phyloP scores from a whole-genome alignment of 2,113 vertebrate genomes.

The Apeltes quadracus region DNA sequence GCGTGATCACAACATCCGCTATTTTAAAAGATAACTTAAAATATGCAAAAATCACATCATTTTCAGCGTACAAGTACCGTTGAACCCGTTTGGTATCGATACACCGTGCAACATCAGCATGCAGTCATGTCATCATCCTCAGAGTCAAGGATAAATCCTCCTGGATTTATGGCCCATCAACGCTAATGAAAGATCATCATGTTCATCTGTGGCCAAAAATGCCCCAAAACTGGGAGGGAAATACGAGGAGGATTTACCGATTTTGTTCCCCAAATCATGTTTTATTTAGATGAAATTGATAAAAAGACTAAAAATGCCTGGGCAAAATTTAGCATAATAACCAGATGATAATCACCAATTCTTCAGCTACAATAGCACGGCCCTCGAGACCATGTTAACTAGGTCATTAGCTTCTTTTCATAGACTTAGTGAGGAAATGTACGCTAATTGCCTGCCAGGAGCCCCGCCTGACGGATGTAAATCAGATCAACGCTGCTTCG shows the following conservation, averaged over 20 bases:
- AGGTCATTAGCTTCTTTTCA: conserved; percentile 70
- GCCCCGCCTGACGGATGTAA: conserved; percentile 34
- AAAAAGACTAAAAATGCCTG: neutral
- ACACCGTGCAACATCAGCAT: too few relatives aligned
- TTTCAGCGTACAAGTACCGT: too few relatives aligned
- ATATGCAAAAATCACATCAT: too few relatives aligned
- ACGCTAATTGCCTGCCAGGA: conserved; percentile 64
- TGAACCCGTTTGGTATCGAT: too few relatives aligned
- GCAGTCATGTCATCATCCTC: neutral
- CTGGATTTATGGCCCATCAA: neutral
- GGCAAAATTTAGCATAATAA: conserved; percentile 14
- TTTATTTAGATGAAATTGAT: neutral
- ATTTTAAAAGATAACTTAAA: too few relatives aligned
- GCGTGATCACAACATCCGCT: too few relatives aligned
- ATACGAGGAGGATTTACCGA: neutral
- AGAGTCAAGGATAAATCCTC: neutral
- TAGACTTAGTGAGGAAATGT: conserved; percentile 53
- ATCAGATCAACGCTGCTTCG: conserved; percentile 7
- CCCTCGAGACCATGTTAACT: conserved; percentile 66
- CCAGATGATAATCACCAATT: conserved; percentile 15
- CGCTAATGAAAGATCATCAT: too few relatives aligned
- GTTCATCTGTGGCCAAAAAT: neutral
- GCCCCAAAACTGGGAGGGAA: neutral
- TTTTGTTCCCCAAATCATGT: neutral
- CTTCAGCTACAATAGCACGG: conserved; percentile 43